Base-by-base conservation (phyloP, 30 jellyfish, hydroid and myxozoan genomes). In the Chironex yamaguchii region DNA sequence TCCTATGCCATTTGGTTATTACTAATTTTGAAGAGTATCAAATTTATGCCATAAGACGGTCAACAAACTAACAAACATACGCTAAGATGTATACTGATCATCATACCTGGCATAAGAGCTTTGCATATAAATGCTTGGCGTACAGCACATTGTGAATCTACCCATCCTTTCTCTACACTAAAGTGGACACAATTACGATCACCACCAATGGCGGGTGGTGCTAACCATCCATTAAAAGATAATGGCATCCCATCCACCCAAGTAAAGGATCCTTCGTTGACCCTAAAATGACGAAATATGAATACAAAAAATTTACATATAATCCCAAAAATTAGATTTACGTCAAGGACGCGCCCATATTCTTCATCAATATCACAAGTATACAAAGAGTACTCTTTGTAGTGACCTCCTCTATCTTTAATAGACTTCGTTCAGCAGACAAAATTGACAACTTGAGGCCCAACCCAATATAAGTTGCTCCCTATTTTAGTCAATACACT, bases 171-270 rank as follows among this genome's bases (percentile, higher is more conserved):
- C 27, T 87, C 93, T n/a, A 89, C 65, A 21, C 71, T 88, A 52
- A 92, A 69, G 24, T 81, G 89, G 4, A 92, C 97, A 67, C 98
- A 92, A 71, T 87, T 84, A 49, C 82, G 87, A 27, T 71, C 65
- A 34, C 89, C 87, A 1, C 82, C 91, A 3, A 52, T 30, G 12
- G 63, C 20, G 1, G 98, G 98, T 17, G 98, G 96, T 2, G 97
- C 24, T 13, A 52, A 36, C 98, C 98, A 92, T 2, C 98, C 98
- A 75, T 88, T 92, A 76, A 92, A 92, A 0, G 98, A 92, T 17
- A 92, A 54, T 30, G 98, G 96, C 86, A 96, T 81, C 6, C 98
- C 98, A 87, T 92, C 98, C 1, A 92, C 97, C 98, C 98, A 92
- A 17, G 97, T 72, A 49, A 87, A 92, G 0, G 96, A 64, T 3